These are phyloP conservation scores for Argyrosomus regius DNA, from an alignment of 2,797 vertebrate genomes.

Conservation along the genomic window DNA sequence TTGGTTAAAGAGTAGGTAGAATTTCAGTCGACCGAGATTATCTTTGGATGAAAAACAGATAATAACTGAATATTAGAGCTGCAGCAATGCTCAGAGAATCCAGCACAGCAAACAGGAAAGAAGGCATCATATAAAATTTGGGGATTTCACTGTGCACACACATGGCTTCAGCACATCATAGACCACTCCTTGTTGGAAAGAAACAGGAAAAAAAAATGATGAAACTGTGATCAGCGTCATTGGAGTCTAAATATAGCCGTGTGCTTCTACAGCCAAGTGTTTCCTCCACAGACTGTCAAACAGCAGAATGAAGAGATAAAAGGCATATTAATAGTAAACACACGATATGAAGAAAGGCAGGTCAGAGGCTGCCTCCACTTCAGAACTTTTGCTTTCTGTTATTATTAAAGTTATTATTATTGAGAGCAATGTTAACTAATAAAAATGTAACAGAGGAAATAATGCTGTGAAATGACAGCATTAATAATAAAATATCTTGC, in stretches of 20 bases:
- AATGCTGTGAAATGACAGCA: conserved; percentile 66
- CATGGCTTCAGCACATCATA: conserved; percentile 34
- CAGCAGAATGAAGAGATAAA: conserved; percentile 45
- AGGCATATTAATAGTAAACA: conserved; percentile 70
- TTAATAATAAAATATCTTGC: conserved; percentile 77
- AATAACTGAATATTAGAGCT: conserved; percentile 23
- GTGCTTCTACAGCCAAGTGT: conserved; percentile 57
- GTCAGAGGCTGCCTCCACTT: conserved; percentile 39
- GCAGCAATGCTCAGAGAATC: conserved; percentile 14
- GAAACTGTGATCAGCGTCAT: conserved; percentile 65
- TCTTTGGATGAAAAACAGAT: conserved; percentile 15
- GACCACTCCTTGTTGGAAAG: conserved; percentile 27
- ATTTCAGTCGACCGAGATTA: too few species aligned
- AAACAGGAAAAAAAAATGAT: conserved; percentile 42
- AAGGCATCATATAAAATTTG: conserved; percentile 34
- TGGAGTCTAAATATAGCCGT: conserved; percentile 72
- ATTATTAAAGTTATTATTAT: conserved; percentile 58
- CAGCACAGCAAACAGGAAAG: conserved; percentile 33
- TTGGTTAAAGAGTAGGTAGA: too few species aligned
- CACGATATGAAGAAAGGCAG: conserved; percentile 49
- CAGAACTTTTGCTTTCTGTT: conserved; percentile 32
- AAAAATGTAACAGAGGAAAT: conserved; percentile 65
- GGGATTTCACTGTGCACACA: conserved; percentile 34
- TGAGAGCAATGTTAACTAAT: conserved; percentile 64
- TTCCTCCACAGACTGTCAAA: conserved; percentile 62